Evolutionary conservation across 2,888 invertebrate species (phyloP).

Genomic region (Eumacrocentrus americanus): DNA sequence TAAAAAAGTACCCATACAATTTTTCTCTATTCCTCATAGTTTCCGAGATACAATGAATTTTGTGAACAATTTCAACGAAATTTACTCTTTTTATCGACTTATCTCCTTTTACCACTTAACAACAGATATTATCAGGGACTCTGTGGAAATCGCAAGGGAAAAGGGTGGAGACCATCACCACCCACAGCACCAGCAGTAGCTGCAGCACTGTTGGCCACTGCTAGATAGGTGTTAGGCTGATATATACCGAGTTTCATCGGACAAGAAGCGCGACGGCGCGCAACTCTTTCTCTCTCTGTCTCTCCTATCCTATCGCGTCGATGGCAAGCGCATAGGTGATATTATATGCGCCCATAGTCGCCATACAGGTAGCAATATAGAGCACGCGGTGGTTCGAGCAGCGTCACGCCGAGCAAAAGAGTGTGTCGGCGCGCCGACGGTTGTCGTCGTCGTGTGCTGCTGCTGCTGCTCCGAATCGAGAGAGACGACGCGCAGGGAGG

Average conservation of each 20-base stretch:
- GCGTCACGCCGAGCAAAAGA: conserved; percentile 11
- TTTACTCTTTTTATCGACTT: too few species aligned
- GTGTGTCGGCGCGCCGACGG: conserved; percentile 2
- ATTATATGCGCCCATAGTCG: background rate
- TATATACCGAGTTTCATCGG: conserved; percentile 18
- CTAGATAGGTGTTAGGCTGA: background rate
- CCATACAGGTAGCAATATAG: background rate
- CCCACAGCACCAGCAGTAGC: too few species aligned
- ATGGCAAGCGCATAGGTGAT: conserved; percentile 14
- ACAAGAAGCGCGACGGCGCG: conserved; percentile 19
- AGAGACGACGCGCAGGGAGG: background rate
- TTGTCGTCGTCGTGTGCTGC: background rate
- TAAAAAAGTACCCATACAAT: too few species aligned
- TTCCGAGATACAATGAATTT: too few species aligned
- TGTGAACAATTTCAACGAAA: too few species aligned
- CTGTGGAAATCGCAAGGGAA: too few species aligned
- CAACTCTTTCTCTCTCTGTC: conserved; percentile 9
- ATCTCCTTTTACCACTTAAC: too few species aligned
- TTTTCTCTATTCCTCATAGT: too few species aligned
- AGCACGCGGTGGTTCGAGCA: conserved; percentile 3
- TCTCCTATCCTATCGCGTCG: conserved; percentile 18
- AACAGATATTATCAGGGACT: too few species aligned
- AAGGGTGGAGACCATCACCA: too few species aligned
- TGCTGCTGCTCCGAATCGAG: background rate
- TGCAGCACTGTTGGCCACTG: background rate